These are phyloP conservation scores for Triplophysa dalaica DNA, from an alignment of 2,113 vertebrate genomes.

Conservation along the genomic window DNA sequence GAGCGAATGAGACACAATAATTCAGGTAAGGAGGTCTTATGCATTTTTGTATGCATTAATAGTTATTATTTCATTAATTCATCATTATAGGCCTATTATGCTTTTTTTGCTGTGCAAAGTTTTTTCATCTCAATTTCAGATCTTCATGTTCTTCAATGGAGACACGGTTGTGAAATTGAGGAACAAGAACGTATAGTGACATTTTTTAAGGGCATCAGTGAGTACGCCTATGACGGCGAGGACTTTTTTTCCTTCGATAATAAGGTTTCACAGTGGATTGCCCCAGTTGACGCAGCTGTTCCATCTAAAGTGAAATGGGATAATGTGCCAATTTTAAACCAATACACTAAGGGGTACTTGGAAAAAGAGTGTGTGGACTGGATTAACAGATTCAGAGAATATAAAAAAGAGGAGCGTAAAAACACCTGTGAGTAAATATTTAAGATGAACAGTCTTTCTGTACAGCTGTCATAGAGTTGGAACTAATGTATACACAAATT, in stretches of 20 bases:
- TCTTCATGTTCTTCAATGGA: conserved; percentile 47
- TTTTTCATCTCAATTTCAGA: conserved; percentile 5
- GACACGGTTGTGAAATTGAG: conserved; percentile 34
- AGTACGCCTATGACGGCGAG: conserved; percentile 46
- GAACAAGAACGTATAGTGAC: neutral
- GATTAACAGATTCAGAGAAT: conserved; percentile 37
- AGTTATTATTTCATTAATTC: too few relatives aligned
- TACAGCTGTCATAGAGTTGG: neutral
- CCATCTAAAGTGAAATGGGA: conserved; percentile 50
- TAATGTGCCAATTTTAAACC: conserved; percentile 33
- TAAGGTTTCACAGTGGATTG: conserved; percentile 26
- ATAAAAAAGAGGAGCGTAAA: neutral
- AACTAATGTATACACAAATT: neutral
- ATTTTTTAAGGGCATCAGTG: conserved; percentile 6
- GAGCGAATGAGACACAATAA: conserved; percentile 46
- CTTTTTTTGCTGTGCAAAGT: too few relatives aligned
- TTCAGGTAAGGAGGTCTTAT: conserved; percentile 1
- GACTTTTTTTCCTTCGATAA: conserved; percentile 49
- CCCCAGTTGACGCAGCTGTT: neutral
- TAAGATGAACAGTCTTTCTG: neutral
- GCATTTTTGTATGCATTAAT: too few relatives aligned
- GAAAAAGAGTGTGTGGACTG: conserved; percentile 48
- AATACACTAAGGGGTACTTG: conserved; percentile 32
- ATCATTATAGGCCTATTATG: too few relatives aligned
- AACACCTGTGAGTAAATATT: too few relatives aligned